Evolutionary conservation across 1,140 invertebrate species (phyloP).

Genomic region (Adoxophyes honmai): DNA sequence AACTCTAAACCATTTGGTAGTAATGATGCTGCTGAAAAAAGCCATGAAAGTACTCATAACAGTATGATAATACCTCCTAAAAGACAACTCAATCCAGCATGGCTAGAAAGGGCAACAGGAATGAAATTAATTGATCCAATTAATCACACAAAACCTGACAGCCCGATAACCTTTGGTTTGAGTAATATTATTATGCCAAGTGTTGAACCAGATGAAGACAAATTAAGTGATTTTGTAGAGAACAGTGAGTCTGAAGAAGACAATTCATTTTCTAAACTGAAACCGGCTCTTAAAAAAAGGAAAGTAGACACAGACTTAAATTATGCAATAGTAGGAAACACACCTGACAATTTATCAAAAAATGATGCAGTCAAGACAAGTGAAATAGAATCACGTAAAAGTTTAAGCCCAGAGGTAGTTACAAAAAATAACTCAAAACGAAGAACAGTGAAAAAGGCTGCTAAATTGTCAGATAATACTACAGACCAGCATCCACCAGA

Average conservation of each 20-base stretch:
- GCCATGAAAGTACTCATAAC: neutral
- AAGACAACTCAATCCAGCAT: slow-evolving; percentile 75
- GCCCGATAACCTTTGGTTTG: slow-evolving; percentile 52
- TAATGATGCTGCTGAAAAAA: neutral
- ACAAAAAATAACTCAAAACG: slow-evolving; percentile 22
- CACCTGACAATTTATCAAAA: slow-evolving; percentile 23
- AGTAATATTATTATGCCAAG: slow-evolving; percentile 49
- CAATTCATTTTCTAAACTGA: slow-evolving; percentile 51
- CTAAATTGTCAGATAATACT: slow-evolving; percentile 21
- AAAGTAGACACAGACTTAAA: slow-evolving; percentile 40
- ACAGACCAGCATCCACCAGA: slow-evolving; percentile 45
- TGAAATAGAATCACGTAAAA: slow-evolving; percentile 22
- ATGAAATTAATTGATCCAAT: neutral
- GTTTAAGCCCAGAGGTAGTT: slow-evolving; percentile 21
- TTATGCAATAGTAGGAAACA: slow-evolving; percentile 14
- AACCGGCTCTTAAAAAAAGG: slow-evolving; percentile 68
- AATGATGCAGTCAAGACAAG: slow-evolving; percentile 21
- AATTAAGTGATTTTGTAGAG: slow-evolving; percentile 78
- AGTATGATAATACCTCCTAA: slow-evolving; percentile 18
- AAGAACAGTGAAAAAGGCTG: slow-evolving; percentile 23
- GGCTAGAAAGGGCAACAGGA: slow-evolving; percentile 73
- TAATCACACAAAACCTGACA: neutral
- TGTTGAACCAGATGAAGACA: slow-evolving; percentile 37
- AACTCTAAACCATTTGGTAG: neutral
- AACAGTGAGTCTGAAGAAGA: slow-evolving; percentile 82